Evolutionary conservation across 2,888 invertebrate species (phyloP), one percentile per base, ranked within the genome.

Genomic region (Scaptodrosophila latifasciaeformis): DNA sequence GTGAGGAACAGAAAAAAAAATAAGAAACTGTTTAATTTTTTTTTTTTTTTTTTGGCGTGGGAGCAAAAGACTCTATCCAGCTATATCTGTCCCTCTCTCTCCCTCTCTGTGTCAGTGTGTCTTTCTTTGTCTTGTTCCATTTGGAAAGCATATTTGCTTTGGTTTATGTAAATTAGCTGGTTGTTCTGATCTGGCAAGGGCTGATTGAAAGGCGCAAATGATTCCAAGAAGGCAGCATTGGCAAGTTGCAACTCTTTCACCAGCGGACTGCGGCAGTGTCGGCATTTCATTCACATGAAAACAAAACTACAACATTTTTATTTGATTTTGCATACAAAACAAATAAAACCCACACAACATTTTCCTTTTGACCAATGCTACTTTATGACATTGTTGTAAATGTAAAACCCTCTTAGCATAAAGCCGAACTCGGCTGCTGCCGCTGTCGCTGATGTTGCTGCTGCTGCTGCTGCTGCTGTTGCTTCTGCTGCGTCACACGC

Each of bases 141-240:
- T n/a, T n/a, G n/a, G n/a, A n/a, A n/a, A n/a, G 45, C 55, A 49
- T 68, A 56, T 67, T 75, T 75, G 56, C 62, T 60, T 71, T 63
- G 72, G 67, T 76, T 76, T 72, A 72, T 72, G 76, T 72, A 76
- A 72, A 72, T 72, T 67, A 65, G 70, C 59, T 60, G 60, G 37
- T 46, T 59, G n/a, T n/a, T n/a, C n/a, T n/a, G n/a, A n/a, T n/a
- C 54, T 27, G 27, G 53, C 48, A 48, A 57, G 48, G 59, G 55
- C 56, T 54, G 54, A n/a, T 50, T 18, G 15, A 60, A 50, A 62
- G 70, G 72, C 76, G 72, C 76, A 76, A 72, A 67, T 72, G 72
- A 72, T 72, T 72, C 72, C 76, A 62, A 76, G 72, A 72, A 72
- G 76, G 62, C 75, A 67, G 61, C 54, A 46, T 37, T 39, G 49